Evolutionary conservation across 2,888 invertebrate species (phyloP), one percentile per base, ranked within the genome.

Genomic region (Mesochorus sp.): DNA sequence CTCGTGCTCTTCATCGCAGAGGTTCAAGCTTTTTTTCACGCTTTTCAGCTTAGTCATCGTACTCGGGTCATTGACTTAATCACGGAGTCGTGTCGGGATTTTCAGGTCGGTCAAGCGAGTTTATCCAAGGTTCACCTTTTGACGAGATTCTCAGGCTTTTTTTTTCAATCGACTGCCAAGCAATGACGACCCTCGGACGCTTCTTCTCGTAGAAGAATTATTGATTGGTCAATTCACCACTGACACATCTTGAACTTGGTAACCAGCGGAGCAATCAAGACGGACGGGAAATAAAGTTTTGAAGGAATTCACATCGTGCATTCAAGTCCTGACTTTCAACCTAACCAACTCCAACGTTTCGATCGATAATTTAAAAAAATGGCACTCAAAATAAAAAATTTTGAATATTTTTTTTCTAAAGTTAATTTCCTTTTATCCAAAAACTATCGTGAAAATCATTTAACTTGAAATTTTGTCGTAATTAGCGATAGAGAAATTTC

Each of bases 171-270:
- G n/a, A n/a, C n/a, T n/a, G n/a, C n/a, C n/a, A n/a, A n/a, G 3
- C 42, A 39, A 34, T 34, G 44, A 28, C 51, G 66, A 31, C 21
- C 51, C 53, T 31, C 24, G 1, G 34, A 44, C 19, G 19, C n/a
- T 73, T 34, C 19, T 37, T 44, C 47, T 37, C 26, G 34, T 55
- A 2, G 34, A 19, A 37, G 24, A 61, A 72, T 72, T 71, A 72
- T 71, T 72, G 66, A 71, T 76, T 59, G 51, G 39, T 66, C 59
- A 42, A 66, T 76, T 53, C 59, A 71, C 66, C 71, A 71, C 57
- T 49, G 64, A 59, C 37, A 26, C n/a, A n/a, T n/a, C n/a, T n/a
- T n/a, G n/a, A n/a, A n/a, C n/a, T n/a, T n/a, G n/a, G n/a, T n/a
- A n/a, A n/a, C n/a, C 49, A 47, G 57, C 37, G 55, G 49, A 28